phyloP scores from a whole-genome alignment of 1,140 invertebrate genomes.

The Lepidurus apus region DNA sequence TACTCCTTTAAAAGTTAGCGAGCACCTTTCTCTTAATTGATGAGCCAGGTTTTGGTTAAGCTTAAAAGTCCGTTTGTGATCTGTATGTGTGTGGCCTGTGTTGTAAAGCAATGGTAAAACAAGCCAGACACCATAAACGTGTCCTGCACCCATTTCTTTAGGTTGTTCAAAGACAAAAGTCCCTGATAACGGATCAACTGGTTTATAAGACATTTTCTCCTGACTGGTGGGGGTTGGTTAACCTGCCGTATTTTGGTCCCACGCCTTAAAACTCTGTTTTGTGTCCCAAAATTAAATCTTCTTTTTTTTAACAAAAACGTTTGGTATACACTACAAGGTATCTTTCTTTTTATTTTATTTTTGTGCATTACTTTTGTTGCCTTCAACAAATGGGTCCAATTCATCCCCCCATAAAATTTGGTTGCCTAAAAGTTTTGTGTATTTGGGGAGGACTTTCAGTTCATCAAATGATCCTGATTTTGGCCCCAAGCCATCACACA shows the following conservation, averaged over 20 bases:
- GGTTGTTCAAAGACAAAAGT: slow-evolving; percentile 22
- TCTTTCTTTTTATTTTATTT: too few species aligned
- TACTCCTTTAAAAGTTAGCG: not conserved
- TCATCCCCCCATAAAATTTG: too few species aligned
- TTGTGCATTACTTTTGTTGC: too few species aligned
- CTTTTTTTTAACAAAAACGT: not conserved
- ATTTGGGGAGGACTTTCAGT: too few species aligned
- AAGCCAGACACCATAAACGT: slow-evolving; percentile 18
- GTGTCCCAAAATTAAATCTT: not conserved
- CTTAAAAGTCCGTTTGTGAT: not conserved
- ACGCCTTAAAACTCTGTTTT: not conserved
- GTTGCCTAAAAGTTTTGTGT: too few species aligned
- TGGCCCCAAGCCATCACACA: not conserved
- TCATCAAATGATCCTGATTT: not conserved
- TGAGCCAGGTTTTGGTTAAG: slow-evolving; percentile 10
- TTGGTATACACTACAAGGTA: too few species aligned
- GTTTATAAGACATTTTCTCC: slow-evolving; percentile 5
- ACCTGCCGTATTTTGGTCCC: not conserved
- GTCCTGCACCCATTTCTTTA: slow-evolving; percentile 14
- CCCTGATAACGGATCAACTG: slow-evolving; percentile 21
- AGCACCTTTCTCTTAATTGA: not conserved
- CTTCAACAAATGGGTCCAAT: too few species aligned
- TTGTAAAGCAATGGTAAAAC: slow-evolving; percentile 18
- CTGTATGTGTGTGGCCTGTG: slow-evolving; percentile 2
- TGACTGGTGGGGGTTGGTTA: not conserved